These are phyloP conservation scores for Muntiacus muntjak DNA, from an alignment of 2,113 vertebrate species.

Conservation along the genomic window DNA sequence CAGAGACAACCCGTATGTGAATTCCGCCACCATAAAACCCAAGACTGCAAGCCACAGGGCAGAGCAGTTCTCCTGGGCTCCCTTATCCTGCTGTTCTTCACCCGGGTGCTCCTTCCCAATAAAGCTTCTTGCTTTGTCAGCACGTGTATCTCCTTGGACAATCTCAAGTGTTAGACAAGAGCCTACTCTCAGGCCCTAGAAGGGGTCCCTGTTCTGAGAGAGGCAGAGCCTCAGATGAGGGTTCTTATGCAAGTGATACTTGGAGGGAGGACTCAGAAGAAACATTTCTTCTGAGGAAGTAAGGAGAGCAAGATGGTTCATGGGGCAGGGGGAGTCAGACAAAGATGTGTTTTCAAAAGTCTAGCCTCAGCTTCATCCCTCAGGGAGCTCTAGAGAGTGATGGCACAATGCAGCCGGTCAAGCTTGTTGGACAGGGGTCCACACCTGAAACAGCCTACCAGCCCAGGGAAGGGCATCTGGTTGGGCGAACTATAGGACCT, in stretches of 20 bases:
- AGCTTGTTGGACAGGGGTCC: not conserved
- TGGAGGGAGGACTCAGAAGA: not conserved
- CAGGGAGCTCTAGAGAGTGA: not conserved
- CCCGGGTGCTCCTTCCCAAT: not conserved
- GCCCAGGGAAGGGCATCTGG: not conserved
- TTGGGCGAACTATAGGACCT: not conserved
- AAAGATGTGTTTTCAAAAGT: not conserved
- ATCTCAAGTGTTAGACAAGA: not conserved
- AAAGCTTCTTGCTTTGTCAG: not conserved
- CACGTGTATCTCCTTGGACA: accelerated
- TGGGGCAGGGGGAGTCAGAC: not conserved
- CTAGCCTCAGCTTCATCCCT: not conserved
- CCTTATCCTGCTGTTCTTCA: not conserved
- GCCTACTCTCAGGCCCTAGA: not conserved
- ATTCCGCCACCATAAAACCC: not conserved
- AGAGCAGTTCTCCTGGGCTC: not conserved
- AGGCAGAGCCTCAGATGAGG: not conserved
- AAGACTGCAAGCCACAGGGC: not conserved
- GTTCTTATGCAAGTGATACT: not conserved
- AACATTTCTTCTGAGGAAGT: not conserved
- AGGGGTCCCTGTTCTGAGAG: not conserved
- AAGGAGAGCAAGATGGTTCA: not conserved
- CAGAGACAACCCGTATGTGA: not conserved
- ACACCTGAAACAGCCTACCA: not conserved
- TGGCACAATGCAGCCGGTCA: not conserved